These are phyloP conservation scores for Girardinichthys multiradiatus DNA, from an alignment of 2,113 vertebrate genomes.

Conservation along the genomic window DNA sequence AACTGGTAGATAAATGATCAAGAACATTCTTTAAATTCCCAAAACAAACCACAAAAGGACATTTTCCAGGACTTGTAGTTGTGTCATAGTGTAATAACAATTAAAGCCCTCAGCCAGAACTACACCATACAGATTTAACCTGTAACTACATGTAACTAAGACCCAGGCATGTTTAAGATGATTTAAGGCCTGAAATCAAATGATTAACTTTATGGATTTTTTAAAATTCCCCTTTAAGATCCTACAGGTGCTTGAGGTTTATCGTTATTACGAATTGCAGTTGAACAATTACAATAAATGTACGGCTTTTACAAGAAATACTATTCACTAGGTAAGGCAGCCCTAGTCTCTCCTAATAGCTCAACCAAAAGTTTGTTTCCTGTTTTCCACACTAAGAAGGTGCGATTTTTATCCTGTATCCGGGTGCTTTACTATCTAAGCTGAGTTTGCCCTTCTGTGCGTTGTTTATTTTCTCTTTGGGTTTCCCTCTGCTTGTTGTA, in stretches of 20 bases:
- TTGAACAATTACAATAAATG: constrained; percentile 73
- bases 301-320: constrained; percentile 70
- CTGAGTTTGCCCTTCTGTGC: constrained; percentile 30
- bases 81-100: not conserved
- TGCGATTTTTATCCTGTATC: constrained; percentile 1
- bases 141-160: not conserved
- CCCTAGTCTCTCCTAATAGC: constrained; percentile 12
- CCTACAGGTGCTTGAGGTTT: not conserved
- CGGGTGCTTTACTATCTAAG: constrained; percentile 18
- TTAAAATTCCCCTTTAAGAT: not conserved
- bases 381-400: not conserved
- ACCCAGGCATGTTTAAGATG: not conserved
- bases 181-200: not conserved
- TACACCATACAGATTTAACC: not conserved
- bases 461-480: constrained; percentile 35
- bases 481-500: constrained; percentile 48
- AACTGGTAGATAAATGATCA: too few relatives aligned
- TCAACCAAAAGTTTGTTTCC: constrained; percentile 11
- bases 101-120: not conserved
- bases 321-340: constrained; percentile 54
- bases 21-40: too few relatives aligned
- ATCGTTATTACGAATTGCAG: constrained; percentile 60
- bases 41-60: too few relatives aligned
- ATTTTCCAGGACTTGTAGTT: not conserved
- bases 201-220: not conserved